Evolutionary conservation across 2,113 vertebrate genomes (phyloP).

Genomic region (Thermophis baileyi): DNA sequence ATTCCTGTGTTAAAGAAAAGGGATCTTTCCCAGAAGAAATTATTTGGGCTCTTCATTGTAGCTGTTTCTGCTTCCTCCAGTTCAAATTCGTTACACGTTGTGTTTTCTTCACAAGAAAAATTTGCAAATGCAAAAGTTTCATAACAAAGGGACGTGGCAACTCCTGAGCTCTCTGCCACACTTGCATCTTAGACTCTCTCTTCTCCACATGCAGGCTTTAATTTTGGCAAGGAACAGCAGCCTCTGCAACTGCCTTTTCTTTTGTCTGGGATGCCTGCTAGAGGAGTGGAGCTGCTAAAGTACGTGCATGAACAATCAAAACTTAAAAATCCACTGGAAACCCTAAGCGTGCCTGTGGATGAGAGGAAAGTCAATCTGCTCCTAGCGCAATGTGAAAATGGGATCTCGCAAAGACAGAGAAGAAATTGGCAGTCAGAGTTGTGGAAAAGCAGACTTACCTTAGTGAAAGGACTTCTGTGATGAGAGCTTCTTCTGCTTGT

Average conservation of each 20-base stretch:
- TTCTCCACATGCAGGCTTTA: background rate
- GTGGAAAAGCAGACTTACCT: conserved; percentile 55
- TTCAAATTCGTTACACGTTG: background rate
- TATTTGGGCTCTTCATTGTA: background rate
- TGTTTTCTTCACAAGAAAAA: background rate
- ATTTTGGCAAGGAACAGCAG: background rate
- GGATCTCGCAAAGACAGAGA: background rate
- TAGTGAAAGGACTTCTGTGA: conserved; percentile 9
- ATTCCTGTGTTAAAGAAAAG: background rate
- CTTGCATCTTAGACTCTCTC: background rate
- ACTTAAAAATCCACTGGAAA: background rate
- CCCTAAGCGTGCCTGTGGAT: background rate
- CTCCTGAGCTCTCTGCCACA: background rate
- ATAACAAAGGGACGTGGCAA: background rate
- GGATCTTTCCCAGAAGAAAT: background rate
- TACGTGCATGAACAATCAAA: background rate
- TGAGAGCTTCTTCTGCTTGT: conserved; percentile 20
- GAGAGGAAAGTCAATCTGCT: background rate
- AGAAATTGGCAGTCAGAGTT: background rate
- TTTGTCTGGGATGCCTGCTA: accelerated
- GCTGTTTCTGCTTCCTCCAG: background rate
- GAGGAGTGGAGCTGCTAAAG: accelerated
- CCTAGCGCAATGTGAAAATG: background rate
- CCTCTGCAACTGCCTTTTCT: accelerated
- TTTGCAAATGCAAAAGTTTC: conserved; percentile 5